A percentile compares a stretch with the other conserved stretches of the same genome.
Conservation (phyloP, 2,888 invertebrate species). For the Gryllus longicercus region DNA sequence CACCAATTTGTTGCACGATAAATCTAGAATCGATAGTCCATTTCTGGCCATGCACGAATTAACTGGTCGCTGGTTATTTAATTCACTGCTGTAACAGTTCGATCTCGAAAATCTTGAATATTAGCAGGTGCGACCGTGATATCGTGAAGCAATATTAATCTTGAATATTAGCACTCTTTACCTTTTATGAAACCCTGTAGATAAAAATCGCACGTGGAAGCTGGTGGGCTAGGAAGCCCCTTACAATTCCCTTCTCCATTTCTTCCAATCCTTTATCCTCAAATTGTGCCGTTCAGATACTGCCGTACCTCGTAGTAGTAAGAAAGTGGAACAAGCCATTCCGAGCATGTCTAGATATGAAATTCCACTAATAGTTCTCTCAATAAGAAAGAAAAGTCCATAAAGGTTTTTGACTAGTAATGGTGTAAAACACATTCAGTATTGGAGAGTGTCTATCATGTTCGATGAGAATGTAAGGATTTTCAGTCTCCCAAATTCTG, state of each 20-base stretch:
- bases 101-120: conserved; percentile 1
- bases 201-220: not conserved
- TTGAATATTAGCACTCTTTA: not conserved
- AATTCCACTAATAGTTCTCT: not conserved
- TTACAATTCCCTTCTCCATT: not conserved
- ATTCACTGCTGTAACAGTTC: not conserved
- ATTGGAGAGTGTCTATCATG: not conserved
- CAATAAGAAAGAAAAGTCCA: not conserved
- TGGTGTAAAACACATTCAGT: not conserved
- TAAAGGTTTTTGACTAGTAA: not conserved
- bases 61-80: conserved; percentile 18
- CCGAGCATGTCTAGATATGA: not conserved
- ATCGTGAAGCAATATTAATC: too few relatives aligned
- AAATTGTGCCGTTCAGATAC: not conserved
- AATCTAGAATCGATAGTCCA: not conserved
- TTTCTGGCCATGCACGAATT: not conserved
- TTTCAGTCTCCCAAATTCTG: not conserved
- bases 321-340: too few relatives aligned
- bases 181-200: too few relatives aligned
- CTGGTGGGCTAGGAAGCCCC: not conserved
- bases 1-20: not conserved
- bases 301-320: too few relatives aligned
- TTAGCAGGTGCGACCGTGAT: not conserved
- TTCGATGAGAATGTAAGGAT: not conserved
- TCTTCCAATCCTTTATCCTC: not conserved